Evolutionary conservation across 1,140 invertebrate species (phyloP), one percentile per base, ranked within the genome.

Genomic region (Halictus rubicundus): DNA sequence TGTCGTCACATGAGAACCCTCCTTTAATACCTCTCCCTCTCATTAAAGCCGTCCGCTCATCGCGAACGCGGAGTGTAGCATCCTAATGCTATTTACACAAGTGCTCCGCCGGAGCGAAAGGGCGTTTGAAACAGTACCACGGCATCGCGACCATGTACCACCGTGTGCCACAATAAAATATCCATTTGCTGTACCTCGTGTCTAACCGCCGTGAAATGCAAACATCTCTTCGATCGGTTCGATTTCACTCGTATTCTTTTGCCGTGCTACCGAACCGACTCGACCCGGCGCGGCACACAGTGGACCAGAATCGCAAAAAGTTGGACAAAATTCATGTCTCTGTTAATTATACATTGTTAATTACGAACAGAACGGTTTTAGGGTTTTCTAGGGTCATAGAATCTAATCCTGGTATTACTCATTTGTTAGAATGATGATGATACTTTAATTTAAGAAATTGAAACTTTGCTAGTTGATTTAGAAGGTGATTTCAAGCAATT

Each of bases 51-150:
- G 81, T 85, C 73, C 81, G 80, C 37, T 65, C 75, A 63, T 68
- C 79, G 72, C 59, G 52, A 57, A n/a, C 76, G 25, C 73, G 73
- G 70, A 86, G 84, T 86, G 78, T 86, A 86, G 84, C 85, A 76
- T 87, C 84, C 84, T 86, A 87, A 87, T 87, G 85, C 84, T 87
- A 86, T 87, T 87, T 87, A 81, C 84, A 86, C 85, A 86, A 86
- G 84, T 86, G 84, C 81, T 83, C 64, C 52, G 69, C 42, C 63
- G 59, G 65, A 70, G 76, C 83, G 75, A 82, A 85, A 86, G 76
- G 76, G 83, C 80, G 83, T 73, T 49, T 71, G 63, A 46, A 57
- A 54, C 65, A 37, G 80, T 52, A 42, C 78, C 49, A 60, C 66
- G 64, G 32, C 42, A 21, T 42, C 32, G 59, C 72, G 63, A 60